Percentiles rank a stretch among this genome's conserved stretches.
Conservation (phyloP, 2,113 vertebrate species). For the Blennius ocellaris region DNA sequence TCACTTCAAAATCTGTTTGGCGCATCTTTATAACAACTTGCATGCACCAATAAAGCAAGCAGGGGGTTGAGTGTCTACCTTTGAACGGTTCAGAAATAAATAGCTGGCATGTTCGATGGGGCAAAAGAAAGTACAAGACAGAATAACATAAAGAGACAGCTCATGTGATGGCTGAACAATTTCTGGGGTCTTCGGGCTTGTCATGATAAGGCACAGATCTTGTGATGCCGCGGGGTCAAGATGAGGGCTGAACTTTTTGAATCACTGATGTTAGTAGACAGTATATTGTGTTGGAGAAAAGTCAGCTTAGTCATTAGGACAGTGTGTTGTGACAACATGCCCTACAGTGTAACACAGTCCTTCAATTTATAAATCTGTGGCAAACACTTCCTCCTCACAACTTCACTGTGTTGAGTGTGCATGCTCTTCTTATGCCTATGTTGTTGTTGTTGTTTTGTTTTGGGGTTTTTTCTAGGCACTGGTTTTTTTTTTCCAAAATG, state of each 20-base stretch:
- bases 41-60: slow-evolving; percentile 37
- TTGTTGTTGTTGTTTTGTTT: no score
- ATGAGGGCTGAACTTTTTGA: slow-evolving; percentile 16
- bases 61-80: slow-evolving; percentile 35
- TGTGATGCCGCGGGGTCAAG: slow-evolving; percentile 19
- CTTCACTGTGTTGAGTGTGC: no score
- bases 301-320: slow-evolving; percentile 4
- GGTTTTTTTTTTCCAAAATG: no score
- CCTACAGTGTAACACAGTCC: slow-evolving; percentile 1
- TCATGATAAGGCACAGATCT: slow-evolving; percentile 35
- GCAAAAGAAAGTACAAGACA: slow-evolving; percentile 10
- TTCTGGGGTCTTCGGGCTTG: slow-evolving; percentile 36
- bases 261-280: slow-evolving; percentile 9
- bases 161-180: slow-evolving; percentile 40
- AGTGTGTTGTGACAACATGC: not conserved
- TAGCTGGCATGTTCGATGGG: not conserved
- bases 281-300: not conserved
- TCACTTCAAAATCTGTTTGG: slow-evolving; percentile 53
- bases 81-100: slow-evolving; percentile 17
- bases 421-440: no score
- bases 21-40: slow-evolving; percentile 43
- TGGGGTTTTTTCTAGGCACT: no score
- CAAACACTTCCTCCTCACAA: no score
- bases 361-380: not conserved
- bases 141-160: slow-evolving; percentile 35